Evolutionary conservation across 2,113 vertebrate genomes (phyloP).

Genomic region (Nestor notabilis): DNA sequence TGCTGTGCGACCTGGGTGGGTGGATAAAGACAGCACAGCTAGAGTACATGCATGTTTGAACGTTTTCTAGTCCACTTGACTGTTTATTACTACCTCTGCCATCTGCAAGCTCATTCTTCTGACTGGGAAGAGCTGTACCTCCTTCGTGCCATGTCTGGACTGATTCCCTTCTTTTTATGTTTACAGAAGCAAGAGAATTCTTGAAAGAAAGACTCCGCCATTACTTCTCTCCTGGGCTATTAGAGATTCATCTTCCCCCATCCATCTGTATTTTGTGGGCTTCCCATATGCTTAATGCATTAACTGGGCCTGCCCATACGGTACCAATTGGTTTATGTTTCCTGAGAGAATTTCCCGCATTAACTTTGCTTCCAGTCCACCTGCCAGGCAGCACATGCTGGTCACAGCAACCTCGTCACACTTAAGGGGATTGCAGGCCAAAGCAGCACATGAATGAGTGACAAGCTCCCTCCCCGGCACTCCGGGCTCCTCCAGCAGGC

Average conservation of each 20-base stretch:
- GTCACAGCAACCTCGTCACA: not conserved
- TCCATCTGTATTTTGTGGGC: not conserved
- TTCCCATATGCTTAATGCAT: not conserved
- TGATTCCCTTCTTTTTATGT: not conserved
- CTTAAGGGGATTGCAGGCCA: slow-evolving; percentile 26
- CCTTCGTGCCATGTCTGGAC: not conserved
- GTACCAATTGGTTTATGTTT: not conserved
- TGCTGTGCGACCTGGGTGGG: not conserved
- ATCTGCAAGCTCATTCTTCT: not conserved
- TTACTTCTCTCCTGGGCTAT: slow-evolving; percentile 6
- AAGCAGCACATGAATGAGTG: not conserved
- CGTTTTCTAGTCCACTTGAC: not conserved
- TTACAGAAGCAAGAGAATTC: not conserved
- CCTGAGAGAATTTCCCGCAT: not conserved
- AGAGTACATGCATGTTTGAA: not conserved
- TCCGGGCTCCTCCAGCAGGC: not conserved
- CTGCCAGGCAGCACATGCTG: slow-evolving; percentile 10
- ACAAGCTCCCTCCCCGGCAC: not conserved
- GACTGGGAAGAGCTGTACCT: not conserved
- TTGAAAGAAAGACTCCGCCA: not conserved
- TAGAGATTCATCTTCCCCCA: not conserved
- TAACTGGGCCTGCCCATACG: not conserved
- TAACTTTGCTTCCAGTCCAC: not conserved
- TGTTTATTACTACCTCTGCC: not conserved
- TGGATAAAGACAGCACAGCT: not conserved